These are phyloP conservation scores for Stegana nigrithorax DNA, from an alignment of 2,888 invertebrate species.

Conservation along the genomic window DNA sequence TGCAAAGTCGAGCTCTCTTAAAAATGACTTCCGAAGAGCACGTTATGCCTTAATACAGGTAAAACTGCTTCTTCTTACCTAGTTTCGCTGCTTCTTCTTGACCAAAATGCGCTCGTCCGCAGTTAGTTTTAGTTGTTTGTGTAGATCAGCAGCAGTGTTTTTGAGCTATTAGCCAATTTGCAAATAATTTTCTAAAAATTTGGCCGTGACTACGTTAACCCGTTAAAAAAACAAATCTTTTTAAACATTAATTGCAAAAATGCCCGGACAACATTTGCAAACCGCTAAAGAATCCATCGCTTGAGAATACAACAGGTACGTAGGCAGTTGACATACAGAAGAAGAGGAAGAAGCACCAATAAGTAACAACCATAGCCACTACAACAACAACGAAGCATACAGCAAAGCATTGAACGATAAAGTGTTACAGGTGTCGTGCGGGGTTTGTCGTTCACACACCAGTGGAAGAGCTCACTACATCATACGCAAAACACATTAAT, in stretches of 20 bases:
- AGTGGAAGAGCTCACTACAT: neutral
- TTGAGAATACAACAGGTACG: slow-evolving; percentile 46
- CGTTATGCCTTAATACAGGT: no score
- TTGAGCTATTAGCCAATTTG: no score
- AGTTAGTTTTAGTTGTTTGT: slow-evolving; percentile 26
- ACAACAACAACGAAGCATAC: slow-evolving; percentile 22
- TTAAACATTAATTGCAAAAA: neutral
- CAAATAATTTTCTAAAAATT: neutral
- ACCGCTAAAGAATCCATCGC: neutral
- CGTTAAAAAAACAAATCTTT: neutral
- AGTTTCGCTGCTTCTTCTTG: slow-evolving; percentile 34
- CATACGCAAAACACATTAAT: neutral
- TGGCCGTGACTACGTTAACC: no score
- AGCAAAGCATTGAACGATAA: neutral
- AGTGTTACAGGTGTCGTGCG: neutral
- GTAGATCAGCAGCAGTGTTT: slow-evolving; percentile 1
- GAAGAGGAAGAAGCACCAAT: slow-evolving; percentile 31
- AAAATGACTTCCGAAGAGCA: no score
- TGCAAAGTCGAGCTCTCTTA: no score
- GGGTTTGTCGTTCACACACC: slow-evolving; percentile 1
- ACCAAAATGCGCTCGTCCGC: slow-evolving; percentile 46
- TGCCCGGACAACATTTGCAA: neutral
- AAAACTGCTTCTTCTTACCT: no score
- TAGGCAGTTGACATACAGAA: slow-evolving; percentile 50
- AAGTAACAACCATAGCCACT: neutral